phyloP scores from a whole-genome alignment of 2,797 vertebrate species.

The Eutrigla gurnardus region DNA sequence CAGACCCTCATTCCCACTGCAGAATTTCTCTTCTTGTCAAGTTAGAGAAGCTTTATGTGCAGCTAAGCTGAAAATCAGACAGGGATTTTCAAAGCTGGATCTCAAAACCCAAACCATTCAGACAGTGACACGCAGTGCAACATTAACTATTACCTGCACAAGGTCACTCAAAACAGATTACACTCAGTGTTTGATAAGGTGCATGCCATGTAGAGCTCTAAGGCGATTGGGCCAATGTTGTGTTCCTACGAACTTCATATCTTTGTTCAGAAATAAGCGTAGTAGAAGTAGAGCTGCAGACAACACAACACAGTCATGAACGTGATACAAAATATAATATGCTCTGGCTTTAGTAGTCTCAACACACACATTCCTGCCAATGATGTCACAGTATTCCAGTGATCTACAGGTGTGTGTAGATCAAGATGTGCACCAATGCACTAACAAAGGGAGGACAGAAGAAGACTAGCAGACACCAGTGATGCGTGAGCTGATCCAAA shows the following conservation, averaged over 20 bases:
- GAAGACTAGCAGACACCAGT: background rate
- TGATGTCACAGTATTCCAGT: background rate
- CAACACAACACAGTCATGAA: background rate
- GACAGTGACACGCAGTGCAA: background rate
- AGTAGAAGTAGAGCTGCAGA: background rate
- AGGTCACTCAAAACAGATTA: constrained; percentile 12
- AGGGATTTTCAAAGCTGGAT: constrained; percentile 22
- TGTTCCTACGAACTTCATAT: background rate
- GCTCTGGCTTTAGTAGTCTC: background rate
- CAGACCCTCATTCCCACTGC: constrained; percentile 4
- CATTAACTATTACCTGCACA: constrained; percentile 16
- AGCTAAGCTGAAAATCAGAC: constrained; percentile 20
- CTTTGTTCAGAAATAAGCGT: constrained; percentile 9
- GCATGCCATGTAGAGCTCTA: constrained; percentile 4
- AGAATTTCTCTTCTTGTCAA: constrained; percentile 12
- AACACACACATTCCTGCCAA: background rate
- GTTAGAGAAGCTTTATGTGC: constrained; percentile 25
- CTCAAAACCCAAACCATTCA: constrained; percentile 13
- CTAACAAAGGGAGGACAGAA: background rate
- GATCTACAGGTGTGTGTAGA: background rate
- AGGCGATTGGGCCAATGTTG: constrained; percentile 2
- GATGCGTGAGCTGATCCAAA: too few relatives aligned
- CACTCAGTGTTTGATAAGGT: background rate
- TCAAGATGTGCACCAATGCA: background rate
- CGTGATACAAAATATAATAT: constrained; percentile 2